Conservation (phyloP, 2,797 vertebrate species). For the Xiphophorus birchmanni region DNA sequence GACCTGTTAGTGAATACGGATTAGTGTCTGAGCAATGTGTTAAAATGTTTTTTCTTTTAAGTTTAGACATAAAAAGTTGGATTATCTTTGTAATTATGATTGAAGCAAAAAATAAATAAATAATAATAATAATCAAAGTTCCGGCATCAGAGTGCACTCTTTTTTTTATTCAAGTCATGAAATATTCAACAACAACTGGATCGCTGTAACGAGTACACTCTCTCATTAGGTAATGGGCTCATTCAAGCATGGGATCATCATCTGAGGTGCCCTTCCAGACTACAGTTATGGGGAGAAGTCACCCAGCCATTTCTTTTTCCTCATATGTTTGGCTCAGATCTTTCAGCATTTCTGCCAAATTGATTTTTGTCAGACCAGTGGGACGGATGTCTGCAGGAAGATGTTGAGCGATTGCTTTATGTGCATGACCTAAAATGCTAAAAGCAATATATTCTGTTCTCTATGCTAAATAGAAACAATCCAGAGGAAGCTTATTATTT, state of each 20-base stretch:
- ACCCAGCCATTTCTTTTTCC: constrained; percentile 66
- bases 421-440: constrained; percentile 29
- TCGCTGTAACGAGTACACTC: constrained; percentile 44
- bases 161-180: constrained; percentile 21
- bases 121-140: background rate
- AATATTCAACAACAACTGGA: constrained; percentile 46
- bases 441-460: constrained; percentile 22
- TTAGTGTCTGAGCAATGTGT: background rate
- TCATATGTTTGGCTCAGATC: constrained; percentile 65
- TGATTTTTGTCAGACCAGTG: constrained; percentile 45
- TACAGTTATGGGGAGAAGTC: constrained; percentile 53
- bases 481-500: constrained; percentile 19
- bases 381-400: constrained; percentile 50
- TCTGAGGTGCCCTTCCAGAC: constrained; percentile 59
- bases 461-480: constrained; percentile 14
- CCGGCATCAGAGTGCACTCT: constrained; percentile 1
- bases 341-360: constrained; percentile 58
- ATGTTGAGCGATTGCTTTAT: constrained; percentile 42
- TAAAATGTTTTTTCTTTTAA: constrained; percentile 1
- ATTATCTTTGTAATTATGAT: constrained; percentile 9
- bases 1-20: background rate
- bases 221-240: constrained; percentile 53
- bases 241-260: constrained; percentile 63
- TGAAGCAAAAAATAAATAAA: constrained; percentile 15
- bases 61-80: background rate